Evolutionary conservation across 2,797 vertebrate genomes (phyloP).

Genomic region (Propithecus perrieri): DNA sequence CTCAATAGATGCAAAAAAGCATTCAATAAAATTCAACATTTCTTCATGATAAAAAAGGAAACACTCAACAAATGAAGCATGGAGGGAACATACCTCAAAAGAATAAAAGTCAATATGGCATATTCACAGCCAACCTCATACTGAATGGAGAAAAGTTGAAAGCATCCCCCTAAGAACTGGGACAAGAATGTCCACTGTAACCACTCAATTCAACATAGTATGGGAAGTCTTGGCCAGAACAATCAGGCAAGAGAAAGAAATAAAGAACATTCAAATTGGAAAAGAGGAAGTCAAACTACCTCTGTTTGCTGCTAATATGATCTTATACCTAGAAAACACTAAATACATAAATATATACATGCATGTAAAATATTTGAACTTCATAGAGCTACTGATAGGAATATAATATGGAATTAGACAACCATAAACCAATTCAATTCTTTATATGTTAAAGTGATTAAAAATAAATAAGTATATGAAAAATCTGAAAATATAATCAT

Average conservation of each 20-base stretch:
- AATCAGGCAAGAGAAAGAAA: background rate
- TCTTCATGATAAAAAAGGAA: background rate
- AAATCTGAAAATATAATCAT: background rate
- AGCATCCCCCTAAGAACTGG: background rate
- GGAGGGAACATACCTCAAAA: background rate
- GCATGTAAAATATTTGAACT: background rate
- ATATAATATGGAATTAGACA: background rate
- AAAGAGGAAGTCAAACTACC: background rate
- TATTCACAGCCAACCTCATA: background rate
- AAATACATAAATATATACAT: background rate
- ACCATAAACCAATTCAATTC: background rate
- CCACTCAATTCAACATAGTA: background rate
- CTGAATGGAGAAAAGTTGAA: background rate
- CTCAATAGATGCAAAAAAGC: background rate
- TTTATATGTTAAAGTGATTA: background rate
- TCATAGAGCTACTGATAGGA: background rate
- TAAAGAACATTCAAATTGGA: background rate
- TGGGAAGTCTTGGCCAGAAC: background rate
- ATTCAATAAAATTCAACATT: background rate
- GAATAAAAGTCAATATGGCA: background rate
- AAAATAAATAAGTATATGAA: background rate
- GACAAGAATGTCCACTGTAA: background rate
- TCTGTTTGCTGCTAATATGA: background rate
- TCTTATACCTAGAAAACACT: background rate
- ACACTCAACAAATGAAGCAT: background rate